A percentile compares a stretch with the other conserved stretches of the same genome.
Conservation (phyloP, 2,113 vertebrate genomes). For the Alexandromys fortis region DNA sequence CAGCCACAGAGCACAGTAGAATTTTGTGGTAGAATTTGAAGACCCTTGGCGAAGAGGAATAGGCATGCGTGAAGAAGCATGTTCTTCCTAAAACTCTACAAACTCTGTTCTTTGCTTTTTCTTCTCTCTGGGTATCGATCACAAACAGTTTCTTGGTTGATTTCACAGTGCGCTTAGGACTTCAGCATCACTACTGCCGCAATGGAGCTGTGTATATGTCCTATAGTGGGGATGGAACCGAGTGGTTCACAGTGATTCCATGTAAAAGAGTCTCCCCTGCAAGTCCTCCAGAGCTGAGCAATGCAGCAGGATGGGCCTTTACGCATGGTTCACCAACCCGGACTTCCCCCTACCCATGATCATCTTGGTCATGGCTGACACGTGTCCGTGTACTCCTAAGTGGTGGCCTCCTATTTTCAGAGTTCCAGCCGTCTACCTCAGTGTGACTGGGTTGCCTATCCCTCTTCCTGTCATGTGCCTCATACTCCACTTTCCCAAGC, state of each 20-base stretch:
- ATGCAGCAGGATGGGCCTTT: background rate
- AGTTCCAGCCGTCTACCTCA: background rate
- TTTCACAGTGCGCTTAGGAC: background rate
- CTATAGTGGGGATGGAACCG: background rate
- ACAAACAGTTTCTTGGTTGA: background rate
- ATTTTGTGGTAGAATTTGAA: background rate
- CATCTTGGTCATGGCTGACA: background rate
- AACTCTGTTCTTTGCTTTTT: background rate
- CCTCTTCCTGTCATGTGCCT: background rate
- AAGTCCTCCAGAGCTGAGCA: background rate
- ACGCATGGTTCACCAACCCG: accelerated
- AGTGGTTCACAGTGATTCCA: no score
- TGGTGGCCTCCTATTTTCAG: background rate
- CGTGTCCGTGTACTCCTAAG: background rate
- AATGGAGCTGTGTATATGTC: background rate
- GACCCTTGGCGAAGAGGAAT: background rate
- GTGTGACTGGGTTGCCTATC: background rate
- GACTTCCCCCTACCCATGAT: background rate
- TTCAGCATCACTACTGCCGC: background rate
- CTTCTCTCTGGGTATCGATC: background rate
- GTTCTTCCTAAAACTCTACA: background rate
- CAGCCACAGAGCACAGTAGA: no score
- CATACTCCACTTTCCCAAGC: background rate
- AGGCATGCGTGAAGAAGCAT: accelerated
- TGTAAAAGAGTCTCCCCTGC: background rate